Evolutionary conservation across 2,113 vertebrate species (phyloP).

Genomic region (Cephalophus harveyi): DNA sequence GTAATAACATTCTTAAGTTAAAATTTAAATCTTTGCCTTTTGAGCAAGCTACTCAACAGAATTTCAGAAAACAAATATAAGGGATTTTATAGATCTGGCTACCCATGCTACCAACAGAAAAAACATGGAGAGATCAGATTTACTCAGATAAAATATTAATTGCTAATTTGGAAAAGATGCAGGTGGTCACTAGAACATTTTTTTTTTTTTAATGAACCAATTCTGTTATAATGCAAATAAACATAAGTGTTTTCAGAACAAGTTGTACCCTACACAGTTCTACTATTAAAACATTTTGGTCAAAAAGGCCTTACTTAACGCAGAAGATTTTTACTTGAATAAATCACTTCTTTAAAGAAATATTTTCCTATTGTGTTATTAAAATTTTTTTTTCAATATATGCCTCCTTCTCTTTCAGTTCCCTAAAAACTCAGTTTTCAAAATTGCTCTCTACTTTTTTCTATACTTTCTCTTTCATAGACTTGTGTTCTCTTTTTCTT

Average conservation of each 20-base stretch:
- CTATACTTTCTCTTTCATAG: neutral
- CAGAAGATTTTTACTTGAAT: neutral
- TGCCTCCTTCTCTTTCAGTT: neutral
- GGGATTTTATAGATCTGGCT: neutral
- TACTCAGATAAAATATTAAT: constrained; percentile 45
- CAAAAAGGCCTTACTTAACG: constrained; percentile 7
- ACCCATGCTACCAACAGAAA: neutral
- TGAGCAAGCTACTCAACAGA: neutral
- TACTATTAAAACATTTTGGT: constrained; percentile 31
- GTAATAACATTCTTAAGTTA: constrained; percentile 13
- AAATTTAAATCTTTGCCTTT: constrained; percentile 9
- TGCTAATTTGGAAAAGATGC: constrained; percentile 36
- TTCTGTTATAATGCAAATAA: constrained; percentile 30
- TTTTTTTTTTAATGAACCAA: neutral
- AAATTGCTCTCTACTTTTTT: neutral
- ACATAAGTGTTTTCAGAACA: constrained; percentile 31
- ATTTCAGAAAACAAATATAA: constrained; percentile 42
- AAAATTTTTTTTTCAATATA: neutral
- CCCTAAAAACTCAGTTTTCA: neutral
- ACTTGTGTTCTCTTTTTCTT: neutral
- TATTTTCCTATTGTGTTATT: constrained; percentile 1
- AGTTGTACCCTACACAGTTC: neutral
- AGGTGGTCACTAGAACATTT: constrained; percentile 5
- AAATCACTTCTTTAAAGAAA: constrained; percentile 10
- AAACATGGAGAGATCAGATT: neutral